Base-by-base conservation (phyloP, 1,140 invertebrate genomes). In the Apis dorsata region DNA sequence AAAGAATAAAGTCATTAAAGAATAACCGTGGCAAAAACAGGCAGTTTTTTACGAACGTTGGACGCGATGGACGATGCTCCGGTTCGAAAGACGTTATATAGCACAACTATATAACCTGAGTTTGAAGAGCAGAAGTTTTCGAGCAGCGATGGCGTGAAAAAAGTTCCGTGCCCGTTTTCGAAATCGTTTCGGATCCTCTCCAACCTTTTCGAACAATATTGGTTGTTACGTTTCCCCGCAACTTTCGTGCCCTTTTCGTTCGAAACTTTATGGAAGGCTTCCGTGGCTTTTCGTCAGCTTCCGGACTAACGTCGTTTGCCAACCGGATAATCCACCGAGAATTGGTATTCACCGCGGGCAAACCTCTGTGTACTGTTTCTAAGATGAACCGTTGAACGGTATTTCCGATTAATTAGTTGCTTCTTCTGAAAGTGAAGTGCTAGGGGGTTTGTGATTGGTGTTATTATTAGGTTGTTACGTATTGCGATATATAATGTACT, bases 1-100 rank as follows among this genome's bases (percentile, higher is more conserved):
- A 34, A 34, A 34, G 34, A 34, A 34, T 34, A 34, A 59, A 80
- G 78, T 80, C 78, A 72, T 80, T 80, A 80, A 80, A 80, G 60
- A 80, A 72, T 80, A 71, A 65, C 69, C 53, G 49, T 1, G 49
- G 34, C 34, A 59, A 57, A 57, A 9, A 8, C 55, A 57, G 57
- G 24, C 24, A 24, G 34, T 34, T 34, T 34, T 34, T 34, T 34
- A 34, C 34, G 34, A 34, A 34, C 1, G 34, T 34, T 34, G 34
- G 34, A 28, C 57, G 55, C 68, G 51, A 21, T 60, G 77, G 49
- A 68, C 55, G 44, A 15, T 21, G 44, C 76, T 66, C 73, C 63
- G 65, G 63, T 68, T 69, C 34, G 73, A 76, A 76, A 68, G 55
- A 65, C 70, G 24, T 24, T 24, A 24, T 24, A 24, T 24, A 24